Base-by-base conservation (phyloP, 2,113 vertebrate genomes). In the Podocnemis expansa region DNA sequence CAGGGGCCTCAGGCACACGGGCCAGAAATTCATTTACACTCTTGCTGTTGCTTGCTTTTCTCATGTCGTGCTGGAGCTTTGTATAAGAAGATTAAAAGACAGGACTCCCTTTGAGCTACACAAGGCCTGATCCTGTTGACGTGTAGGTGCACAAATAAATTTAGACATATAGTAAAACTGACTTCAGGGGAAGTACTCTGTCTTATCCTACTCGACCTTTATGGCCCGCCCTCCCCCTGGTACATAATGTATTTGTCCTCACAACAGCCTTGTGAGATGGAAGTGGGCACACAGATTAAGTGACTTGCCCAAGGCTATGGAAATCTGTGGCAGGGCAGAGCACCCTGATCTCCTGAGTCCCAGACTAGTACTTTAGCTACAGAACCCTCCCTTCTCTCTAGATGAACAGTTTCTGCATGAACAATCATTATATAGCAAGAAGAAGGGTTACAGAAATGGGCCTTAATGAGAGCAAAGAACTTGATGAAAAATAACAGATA, bases 71-170 rank as follows among this genome's bases (percentile, higher is more conserved):
- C 70, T 84, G 67, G 49, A 84, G n/a, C 75, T 73, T 75, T 58
- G 31, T n/a, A 31, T 56, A 29, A 92, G 38, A 4, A 56, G 38
- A 43, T 2, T 43, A 80, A 83, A 78, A 87, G 11, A n/a, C 76
- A 29, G 47, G 76, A 16, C 27, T 0, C 0, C 67, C 41, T n/a
- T 55, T 14, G 2, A 80, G 1, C 54, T 70, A n/a, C n/a, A 10
- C n/a, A 38, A 80, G 25, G 13, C 45, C 87, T 70, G 78, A 43
- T 60, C 49, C 38, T 29, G 78, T 51, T 41, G 63, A 75, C 82
- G 45, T 5, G 1, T 2, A 34, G 84, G 27, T 51, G 80, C 49
- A 45, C 54, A 25, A 89, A 43, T 41, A 43, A 27, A 75, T 75
- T 75, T 5, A 6, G 43, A 41, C 41, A 75, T 75, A 43, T 75